Evolutionary conservation across 2,113 vertebrate species (phyloP), one percentile per base, ranked within the genome.

Genomic region (Riparia riparia): DNA sequence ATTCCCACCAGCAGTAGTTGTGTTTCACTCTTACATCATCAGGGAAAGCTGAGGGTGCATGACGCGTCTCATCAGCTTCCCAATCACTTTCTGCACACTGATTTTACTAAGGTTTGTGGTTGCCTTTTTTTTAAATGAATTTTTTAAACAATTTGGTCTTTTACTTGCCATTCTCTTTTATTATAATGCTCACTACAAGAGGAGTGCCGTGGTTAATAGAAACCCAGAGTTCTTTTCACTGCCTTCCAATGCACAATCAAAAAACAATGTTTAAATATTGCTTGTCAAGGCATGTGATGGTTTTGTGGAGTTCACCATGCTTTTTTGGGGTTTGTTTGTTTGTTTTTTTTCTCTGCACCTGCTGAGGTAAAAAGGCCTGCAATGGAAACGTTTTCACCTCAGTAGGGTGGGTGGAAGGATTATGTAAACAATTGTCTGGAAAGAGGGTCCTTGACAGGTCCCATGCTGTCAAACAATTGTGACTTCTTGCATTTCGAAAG

Each of bases 381-480:
- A 95, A 73, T 45, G 57, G 70, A 94, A 86, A 65, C 47, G 53
- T 53, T 94, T 94, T 97, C 89, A 89, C 68, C 84, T 95, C 96
- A 71, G 22, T 72, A 90, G 17, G 26, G 50, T 82, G 88, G 61
- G 86, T 88, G 69, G 66, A 71, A 93, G 79, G 76, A 97, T 97
- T 97, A 97, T 97, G 97, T 97, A 98, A 98, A 98, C 97, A 98
- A 93, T 89, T 96, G 78, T 88, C 92, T 96, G 94, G 86, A 97
- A 97, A 98, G 87, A 96, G 95, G 69, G 83, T 74, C 84, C 92
- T 96, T 97, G 96, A 96, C 44, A 78, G 95, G 86, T 95, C 93
- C 92, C 42, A 3, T 86, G 96, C 95, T 96, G 95, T 97, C 97
- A 97, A 91, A 97, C 97, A 97, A 97, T 97, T 98, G 97, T 96